Percentiles rank a stretch among this genome's conserved stretches.
Evolutionary conservation across 2,888 invertebrate species (phyloP).

Genomic region (Drosophila birchii): DNA sequence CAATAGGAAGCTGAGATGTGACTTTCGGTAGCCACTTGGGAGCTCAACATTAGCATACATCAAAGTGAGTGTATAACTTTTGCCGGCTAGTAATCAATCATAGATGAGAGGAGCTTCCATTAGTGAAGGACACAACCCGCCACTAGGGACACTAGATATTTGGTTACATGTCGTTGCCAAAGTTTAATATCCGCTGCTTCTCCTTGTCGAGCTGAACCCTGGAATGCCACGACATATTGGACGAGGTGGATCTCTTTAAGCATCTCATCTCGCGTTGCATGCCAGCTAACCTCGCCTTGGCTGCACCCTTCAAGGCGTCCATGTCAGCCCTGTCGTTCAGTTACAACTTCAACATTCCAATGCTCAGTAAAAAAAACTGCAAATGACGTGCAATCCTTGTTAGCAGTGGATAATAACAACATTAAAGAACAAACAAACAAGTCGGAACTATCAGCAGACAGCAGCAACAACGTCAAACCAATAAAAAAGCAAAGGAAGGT

Average conservation of each 20-base stretch:
- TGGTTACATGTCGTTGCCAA: slow-evolving; percentile 9
- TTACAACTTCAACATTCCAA: slow-evolving; percentile 28
- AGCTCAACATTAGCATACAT: slow-evolving; percentile 9
- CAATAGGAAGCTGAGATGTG: slow-evolving; percentile 21
- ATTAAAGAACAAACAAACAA: slow-evolving; percentile 11
- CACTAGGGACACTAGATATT: slow-evolving; percentile 10
- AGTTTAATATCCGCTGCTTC: slow-evolving; percentile 19
- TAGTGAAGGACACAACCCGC: slow-evolving; percentile 4
- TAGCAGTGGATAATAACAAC: slow-evolving; percentile 51
- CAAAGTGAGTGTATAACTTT: slow-evolving; percentile 4
- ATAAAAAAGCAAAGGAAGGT: background rate
- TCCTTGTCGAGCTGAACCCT: slow-evolving; percentile 15
- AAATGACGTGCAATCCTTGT: slow-evolving; percentile 61
- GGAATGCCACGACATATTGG: slow-evolving; percentile 29
- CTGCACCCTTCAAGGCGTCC: slow-evolving; percentile 9
- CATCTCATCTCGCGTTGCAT: slow-evolving; percentile 5
- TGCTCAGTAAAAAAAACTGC: slow-evolving; percentile 43
- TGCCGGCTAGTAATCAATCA: slow-evolving; percentile 33
- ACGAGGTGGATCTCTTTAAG: slow-evolving; percentile 1
- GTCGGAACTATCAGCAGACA: slow-evolving; percentile 15
- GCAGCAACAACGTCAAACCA: slow-evolving; percentile 20
- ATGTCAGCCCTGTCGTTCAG: slow-evolving; percentile 27
- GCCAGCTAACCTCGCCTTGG: slow-evolving; percentile 9
- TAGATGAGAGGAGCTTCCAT: background rate
- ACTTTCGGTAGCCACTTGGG: slow-evolving; percentile 3